These are phyloP conservation scores for Nestor notabilis DNA, from an alignment of 2,113 vertebrate genomes.

Conservation along the genomic window DNA sequence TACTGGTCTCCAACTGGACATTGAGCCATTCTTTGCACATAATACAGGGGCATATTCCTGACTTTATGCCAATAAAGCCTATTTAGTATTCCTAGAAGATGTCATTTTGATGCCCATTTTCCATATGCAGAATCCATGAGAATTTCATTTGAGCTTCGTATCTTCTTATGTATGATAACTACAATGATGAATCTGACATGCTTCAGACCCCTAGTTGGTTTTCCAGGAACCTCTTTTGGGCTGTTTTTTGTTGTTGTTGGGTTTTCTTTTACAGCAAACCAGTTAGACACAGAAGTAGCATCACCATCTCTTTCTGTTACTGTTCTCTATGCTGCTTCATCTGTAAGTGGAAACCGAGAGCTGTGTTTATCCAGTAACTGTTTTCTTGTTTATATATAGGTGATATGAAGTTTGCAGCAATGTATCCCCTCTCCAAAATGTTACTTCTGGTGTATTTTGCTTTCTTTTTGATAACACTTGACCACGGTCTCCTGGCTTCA, in stretches of 20 bases:
- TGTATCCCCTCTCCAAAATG: background rate
- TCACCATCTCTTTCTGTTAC: background rate
- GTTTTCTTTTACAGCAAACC: background rate
- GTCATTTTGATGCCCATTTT: background rate
- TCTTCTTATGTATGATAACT: background rate
- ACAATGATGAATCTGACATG: background rate
- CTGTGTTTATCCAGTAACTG: background rate
- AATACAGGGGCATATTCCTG: background rate
- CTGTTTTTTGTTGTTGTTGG: background rate
- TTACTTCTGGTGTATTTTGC: background rate
- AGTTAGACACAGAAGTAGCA: background rate
- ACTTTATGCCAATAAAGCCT: background rate
- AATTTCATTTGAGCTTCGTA: background rate
- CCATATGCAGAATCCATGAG: background rate
- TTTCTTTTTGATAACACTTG: background rate
- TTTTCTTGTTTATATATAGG: background rate
- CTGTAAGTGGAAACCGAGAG: background rate
- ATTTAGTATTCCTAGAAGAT: background rate
- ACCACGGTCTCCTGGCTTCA: background rate
- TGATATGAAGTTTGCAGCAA: background rate
- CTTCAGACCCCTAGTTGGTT: background rate
- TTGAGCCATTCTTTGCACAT: too few relatives aligned
- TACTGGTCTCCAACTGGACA: too few relatives aligned
- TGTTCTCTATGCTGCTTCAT: background rate
- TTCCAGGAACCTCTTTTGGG: background rate